phyloP scores from a whole-genome alignment of 2,797 vertebrate species.

The Amazona ochrocephala region DNA sequence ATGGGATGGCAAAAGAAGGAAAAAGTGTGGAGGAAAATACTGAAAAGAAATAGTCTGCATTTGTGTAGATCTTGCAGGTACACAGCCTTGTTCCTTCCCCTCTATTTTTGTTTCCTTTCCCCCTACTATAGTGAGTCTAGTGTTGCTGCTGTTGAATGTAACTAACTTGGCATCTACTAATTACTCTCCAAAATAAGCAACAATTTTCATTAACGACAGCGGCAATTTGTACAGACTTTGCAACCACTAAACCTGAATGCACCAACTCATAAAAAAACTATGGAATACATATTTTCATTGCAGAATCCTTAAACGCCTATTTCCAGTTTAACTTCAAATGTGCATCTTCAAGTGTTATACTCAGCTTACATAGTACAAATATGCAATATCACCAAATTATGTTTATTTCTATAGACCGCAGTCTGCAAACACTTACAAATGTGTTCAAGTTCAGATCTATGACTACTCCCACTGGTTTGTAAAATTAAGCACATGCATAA shows the following conservation, averaged over 20 bases:
- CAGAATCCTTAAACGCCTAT: neutral
- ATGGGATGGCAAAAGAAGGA: neutral
- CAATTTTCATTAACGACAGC: neutral
- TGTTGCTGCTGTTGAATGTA: neutral
- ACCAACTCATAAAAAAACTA: neutral
- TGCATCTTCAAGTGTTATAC: neutral
- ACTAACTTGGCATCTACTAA: neutral
- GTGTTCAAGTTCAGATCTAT: neutral
- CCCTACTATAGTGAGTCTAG: neutral
- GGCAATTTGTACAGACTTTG: neutral
- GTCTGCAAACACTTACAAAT: neutral
- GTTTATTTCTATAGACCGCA: neutral
- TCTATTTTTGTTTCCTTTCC: accelerated
- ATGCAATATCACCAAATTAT: neutral
- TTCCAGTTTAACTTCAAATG: neutral
- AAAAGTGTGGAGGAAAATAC: accelerated
- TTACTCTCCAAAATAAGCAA: neutral
- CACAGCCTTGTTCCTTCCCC: neutral
- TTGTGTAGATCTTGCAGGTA: neutral
- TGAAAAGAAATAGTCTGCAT: neutral
- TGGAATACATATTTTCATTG: neutral
- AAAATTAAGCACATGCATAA: constrained; percentile 50
- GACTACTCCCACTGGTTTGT: constrained; percentile 37
- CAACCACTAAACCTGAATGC: neutral
- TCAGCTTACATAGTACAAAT: neutral